phyloP scores from a whole-genome alignment of 53 echinoderm and acorn worm genomes.

The Paracentrotus lividus region DNA sequence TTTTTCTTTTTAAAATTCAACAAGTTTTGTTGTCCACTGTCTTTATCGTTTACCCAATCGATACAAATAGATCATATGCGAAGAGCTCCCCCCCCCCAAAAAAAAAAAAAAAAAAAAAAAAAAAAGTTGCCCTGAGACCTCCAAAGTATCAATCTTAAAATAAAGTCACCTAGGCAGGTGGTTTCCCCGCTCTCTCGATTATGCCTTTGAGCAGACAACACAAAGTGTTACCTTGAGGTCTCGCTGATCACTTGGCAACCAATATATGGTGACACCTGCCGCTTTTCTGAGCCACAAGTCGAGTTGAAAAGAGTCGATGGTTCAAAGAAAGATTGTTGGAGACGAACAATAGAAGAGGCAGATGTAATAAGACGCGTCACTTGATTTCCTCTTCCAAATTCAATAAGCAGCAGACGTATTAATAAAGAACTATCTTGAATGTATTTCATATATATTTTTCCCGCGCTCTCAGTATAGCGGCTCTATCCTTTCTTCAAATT shows the following conservation, averaged over 20 bases:
- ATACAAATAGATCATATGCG: too few relatives aligned
- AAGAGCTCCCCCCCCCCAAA: too few relatives aligned
- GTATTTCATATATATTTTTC: neutral
- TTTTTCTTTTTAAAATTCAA: too few relatives aligned
- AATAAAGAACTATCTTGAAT: neutral
- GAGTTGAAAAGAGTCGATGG: conserved; percentile 24
- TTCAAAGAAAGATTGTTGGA: neutral
- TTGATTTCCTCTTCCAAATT: neutral
- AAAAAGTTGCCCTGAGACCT: too few relatives aligned
- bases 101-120: too few relatives aligned
- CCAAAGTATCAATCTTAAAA: neutral
- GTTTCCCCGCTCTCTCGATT: neutral
- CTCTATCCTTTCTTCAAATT: neutral
- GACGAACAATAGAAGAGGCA: neutral
- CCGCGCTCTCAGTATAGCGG: neutral
- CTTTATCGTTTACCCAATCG: too few relatives aligned
- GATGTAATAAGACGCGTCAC: conserved; percentile 21
- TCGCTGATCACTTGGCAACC: conserved; percentile 27
- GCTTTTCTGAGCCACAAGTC: neutral
- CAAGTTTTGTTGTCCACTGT: too few relatives aligned
- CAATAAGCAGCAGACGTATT: conserved; percentile 20
- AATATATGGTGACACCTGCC: neutral
- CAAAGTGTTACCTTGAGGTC: conserved; percentile 3
- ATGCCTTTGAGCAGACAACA: conserved; percentile 11
- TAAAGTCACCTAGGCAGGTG: conserved; percentile 21